Evolutionary conservation across 2,888 invertebrate species (phyloP), one percentile per base, ranked within the genome.

Genomic region (Orchestes rusci): DNA sequence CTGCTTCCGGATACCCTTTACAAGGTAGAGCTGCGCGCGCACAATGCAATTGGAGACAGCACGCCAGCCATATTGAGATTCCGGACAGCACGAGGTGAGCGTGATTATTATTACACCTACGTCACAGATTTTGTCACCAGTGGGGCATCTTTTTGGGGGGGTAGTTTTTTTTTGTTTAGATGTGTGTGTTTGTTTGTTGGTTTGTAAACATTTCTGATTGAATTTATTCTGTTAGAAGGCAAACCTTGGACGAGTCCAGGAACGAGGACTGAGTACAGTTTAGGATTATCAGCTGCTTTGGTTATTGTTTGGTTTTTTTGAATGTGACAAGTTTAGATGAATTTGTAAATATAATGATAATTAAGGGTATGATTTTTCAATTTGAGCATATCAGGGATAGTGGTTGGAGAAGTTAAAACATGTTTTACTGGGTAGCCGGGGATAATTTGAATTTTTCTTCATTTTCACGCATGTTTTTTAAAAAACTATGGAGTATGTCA

Each of bases 71-170:
- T 80, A 62, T 76, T 88, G 56, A 77, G 82, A 64, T 76, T 93
- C 67, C 87, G 83, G 72, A 93, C 93, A 53, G 83, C 87, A 61
- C 77, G 82, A 76, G 90, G 91, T 90, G 83, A 86, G 86, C 52
- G 54, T 48, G 56, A 57, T 45, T 57, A 59, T 43, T 60, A 61
- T 56, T 62, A 58, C 49, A 51, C 42, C 45, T 58, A 57, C 38
- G 40, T 52, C 45, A 57, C 57, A 19, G 52, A 53, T 44, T 30
- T 20, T 28, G 30, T 41, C 7, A 18, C 31, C 16, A 44, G 44
- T 27, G n/a, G n/a, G n/a, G n/a, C n/a, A n/a, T n/a, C n/a, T n/a
- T n/a, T n/a, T n/a, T n/a, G n/a, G n/a, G n/a, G n/a, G n/a, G n/a
- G n/a, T 17, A 13, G 36, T 29, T 19, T 31, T 43, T 37, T 37